Evolutionary conservation across 2,888 invertebrate genomes (phyloP), one percentile per base, ranked within the genome.

Genomic region (Timandra comae): DNA sequence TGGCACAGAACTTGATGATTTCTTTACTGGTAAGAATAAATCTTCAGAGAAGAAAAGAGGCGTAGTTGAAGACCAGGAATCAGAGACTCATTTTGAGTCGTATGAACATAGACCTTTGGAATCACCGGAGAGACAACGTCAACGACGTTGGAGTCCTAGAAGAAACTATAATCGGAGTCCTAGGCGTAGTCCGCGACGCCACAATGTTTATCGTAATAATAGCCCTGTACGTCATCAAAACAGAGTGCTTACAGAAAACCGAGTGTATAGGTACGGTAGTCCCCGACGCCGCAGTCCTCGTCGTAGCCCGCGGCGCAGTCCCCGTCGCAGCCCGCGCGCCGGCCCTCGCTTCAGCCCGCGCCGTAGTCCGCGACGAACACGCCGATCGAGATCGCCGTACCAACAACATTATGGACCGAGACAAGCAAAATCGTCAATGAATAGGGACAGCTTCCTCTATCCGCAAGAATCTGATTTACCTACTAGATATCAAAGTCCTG

Each of bases 1-100:
- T 12, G 85, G 85, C 5, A 85, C 85, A 1, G 85, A 85, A 44
- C 62, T 85, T 0, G 85, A 85, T 27, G 82, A 80, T 32, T 81
- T 67, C 44, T 78, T 53, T 40, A 64, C 67, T 9, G 63, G 59
- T 20, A 50, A 51, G 5, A 16, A 6, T 6, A 61, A 64, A 35
- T 30, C 32, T 2, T 30, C 26, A n/a, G 55, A 54, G 16, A 50
- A 36, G 19, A 65, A 55, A 24, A 55, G 42, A 30, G 21, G 43
- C 9, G 31, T 34, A 4, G 10, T 28, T 3, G 19, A 16, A 2
- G 52, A 58, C 2, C 11, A 16, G 16, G 16, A 16, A 11, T 22
- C 22, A 9, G 8, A 24, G 6, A 4, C 5, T 1, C 10, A 11
- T 3, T 24, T 11, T 10, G 33, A 36, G 25, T 5, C 12, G 5